Evolutionary conservation across 2,797 vertebrate genomes (phyloP).

Genomic region (Aotus griseimembra): DNA sequence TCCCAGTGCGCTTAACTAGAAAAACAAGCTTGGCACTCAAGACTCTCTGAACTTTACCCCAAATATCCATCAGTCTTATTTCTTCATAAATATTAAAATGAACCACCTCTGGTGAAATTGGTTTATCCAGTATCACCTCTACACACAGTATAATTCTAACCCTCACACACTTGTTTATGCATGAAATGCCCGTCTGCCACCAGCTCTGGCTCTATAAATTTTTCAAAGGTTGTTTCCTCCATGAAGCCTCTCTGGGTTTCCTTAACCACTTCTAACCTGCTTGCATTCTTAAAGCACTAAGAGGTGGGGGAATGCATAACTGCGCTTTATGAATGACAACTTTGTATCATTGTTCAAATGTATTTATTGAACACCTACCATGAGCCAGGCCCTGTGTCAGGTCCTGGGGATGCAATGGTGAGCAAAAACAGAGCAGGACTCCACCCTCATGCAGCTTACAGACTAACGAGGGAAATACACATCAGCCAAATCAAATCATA

Average conservation of each 20-base stretch:
- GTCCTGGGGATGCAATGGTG: not conserved
- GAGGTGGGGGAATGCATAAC: not conserved
- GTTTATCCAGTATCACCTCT: not conserved
- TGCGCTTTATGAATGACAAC: not conserved
- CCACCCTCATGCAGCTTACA: no score
- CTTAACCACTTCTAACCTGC: not conserved
- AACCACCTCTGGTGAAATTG: not conserved
- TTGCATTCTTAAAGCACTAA: not conserved
- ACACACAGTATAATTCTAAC: not conserved
- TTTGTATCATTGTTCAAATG: not conserved
- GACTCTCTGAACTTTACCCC: not conserved
- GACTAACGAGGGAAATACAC: not conserved
- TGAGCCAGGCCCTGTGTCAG: not conserved
- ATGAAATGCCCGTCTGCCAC: not conserved
- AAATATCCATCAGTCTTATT: not conserved
- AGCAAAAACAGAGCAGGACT: not conserved
- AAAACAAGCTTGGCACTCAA: not conserved
- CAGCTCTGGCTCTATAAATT: not conserved
- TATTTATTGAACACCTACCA: not conserved
- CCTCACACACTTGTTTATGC: not conserved
- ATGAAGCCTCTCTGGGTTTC: not conserved
- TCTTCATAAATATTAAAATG: constrained; percentile 5
- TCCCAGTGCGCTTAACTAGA: not conserved
- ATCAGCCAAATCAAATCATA: not conserved
- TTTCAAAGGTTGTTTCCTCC: not conserved